Evolutionary conservation across 2,113 vertebrate genomes (phyloP).

Genomic region (Notarius quadriscutis): DNA sequence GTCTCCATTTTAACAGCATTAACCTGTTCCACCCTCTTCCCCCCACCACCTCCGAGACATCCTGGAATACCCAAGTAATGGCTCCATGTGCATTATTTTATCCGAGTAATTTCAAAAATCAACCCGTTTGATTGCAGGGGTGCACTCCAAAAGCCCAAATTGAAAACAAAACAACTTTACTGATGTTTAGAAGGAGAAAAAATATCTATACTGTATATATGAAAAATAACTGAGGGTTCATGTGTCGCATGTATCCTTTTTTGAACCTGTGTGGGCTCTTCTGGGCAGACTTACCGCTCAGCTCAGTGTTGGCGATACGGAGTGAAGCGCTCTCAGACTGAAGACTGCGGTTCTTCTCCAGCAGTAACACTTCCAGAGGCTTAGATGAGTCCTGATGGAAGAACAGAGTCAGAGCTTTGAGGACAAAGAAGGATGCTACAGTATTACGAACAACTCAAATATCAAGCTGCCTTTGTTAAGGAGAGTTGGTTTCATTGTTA

Average conservation of each 20-base stretch:
- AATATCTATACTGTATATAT: too few relatives aligned
- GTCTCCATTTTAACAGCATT: constrained; percentile 37
- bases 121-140: not conserved
- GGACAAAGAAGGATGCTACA: not conserved
- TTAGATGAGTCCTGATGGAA: constrained; percentile 83
- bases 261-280: not conserved
- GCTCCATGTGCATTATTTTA: not conserved
- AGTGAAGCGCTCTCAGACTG: constrained; percentile 93
- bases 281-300: constrained; percentile 86
- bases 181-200: not conserved
- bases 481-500: not conserved
- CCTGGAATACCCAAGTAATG: not conserved
- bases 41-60: not conserved
- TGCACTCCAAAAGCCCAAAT: not conserved
- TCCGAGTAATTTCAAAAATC: not conserved
- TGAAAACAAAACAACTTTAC: not conserved
- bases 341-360: constrained; percentile 94
- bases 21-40: constrained; percentile 33
- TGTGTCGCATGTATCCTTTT: not conserved
- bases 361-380: constrained; percentile 91
- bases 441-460: not conserved
- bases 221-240: not conserved
- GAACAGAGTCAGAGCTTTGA: not conserved
- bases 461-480: not conserved
- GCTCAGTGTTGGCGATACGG: constrained; percentile 92